A percentile compares a stretch with the other conserved stretches of the same genome.
Conservation (phyloP, 2,888 invertebrate genomes). For the Beris morrisii region DNA sequence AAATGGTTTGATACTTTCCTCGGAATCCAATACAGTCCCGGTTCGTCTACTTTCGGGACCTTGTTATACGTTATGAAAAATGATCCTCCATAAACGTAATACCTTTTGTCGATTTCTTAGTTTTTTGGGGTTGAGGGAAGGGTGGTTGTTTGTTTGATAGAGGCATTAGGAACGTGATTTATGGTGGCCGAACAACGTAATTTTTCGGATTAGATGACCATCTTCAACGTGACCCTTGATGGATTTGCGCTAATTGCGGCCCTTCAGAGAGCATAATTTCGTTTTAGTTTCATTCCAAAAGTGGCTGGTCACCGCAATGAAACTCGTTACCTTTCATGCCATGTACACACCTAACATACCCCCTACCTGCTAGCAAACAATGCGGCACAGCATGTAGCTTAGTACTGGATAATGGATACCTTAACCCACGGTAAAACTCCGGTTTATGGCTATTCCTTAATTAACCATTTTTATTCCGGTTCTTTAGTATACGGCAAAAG, state of each 20-base stretch:
- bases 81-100: conserved; percentile 27
- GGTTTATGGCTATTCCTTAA: too few species aligned
- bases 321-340: too few species aligned
- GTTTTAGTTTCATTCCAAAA: not conserved
- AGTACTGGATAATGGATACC: too few species aligned
- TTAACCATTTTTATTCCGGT: too few species aligned
- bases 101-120: conserved; percentile 18
- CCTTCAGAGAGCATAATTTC: not conserved
- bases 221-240: not conserved
- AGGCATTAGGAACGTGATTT: conserved; percentile 28
- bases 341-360: too few species aligned
- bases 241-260: too few species aligned
- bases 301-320: too few species aligned
- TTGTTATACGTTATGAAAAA: conserved; percentile 25
- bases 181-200: conserved; percentile 32
- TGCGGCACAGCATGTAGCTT: too few species aligned
- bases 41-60: not conserved
- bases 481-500: too few species aligned
- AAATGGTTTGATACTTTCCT: not conserved
- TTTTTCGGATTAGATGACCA: conserved; percentile 22
- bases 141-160: not conserved
- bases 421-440: too few species aligned
- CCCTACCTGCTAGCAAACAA: too few species aligned
- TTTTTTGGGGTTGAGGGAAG: too few species aligned
- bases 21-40: not conserved